phyloP scores from a whole-genome alignment of 2,113 vertebrate genomes.

The Tretioscincus oriximinensis region DNA sequence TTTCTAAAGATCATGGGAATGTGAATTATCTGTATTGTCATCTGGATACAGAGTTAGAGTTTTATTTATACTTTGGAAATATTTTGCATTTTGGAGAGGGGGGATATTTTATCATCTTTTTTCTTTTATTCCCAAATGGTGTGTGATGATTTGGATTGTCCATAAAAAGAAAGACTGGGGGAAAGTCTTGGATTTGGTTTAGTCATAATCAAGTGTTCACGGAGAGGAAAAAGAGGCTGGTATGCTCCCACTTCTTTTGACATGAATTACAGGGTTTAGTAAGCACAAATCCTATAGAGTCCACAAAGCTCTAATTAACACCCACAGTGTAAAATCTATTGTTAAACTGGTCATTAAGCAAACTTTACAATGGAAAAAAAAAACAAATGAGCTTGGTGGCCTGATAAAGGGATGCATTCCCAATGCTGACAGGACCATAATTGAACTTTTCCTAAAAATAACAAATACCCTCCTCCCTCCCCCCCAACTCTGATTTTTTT shows the following conservation, averaged over 20 bases:
- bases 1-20: slow-evolving; percentile 23
- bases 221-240: slow-evolving; percentile 45
- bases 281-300: slow-evolving; percentile 48
- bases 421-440: slow-evolving; percentile 58
- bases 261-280: slow-evolving; percentile 67
- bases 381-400: slow-evolving; percentile 60
- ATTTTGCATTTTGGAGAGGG: neutral
- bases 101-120: neutral
- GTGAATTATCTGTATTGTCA: neutral
- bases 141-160: slow-evolving; percentile 34
- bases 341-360: slow-evolving; percentile 67
- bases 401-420: slow-evolving; percentile 64
- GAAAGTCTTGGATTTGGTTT: slow-evolving; percentile 25
- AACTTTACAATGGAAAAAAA: slow-evolving; percentile 61
- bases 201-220: slow-evolving; percentile 48
- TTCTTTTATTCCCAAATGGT: slow-evolving; percentile 30
- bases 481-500: neutral
- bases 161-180: slow-evolving; percentile 21
- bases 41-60: neutral
- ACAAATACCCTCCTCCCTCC: slow-evolving; percentile 52
- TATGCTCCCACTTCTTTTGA: slow-evolving; percentile 50
- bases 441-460: slow-evolving; percentile 66
- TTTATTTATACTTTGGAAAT: slow-evolving; percentile 35
- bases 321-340: slow-evolving; percentile 60
- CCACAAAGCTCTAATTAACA: slow-evolving; percentile 68